Base-by-base conservation (phyloP, 2,797 vertebrate species). In the Argentina silus region DNA sequence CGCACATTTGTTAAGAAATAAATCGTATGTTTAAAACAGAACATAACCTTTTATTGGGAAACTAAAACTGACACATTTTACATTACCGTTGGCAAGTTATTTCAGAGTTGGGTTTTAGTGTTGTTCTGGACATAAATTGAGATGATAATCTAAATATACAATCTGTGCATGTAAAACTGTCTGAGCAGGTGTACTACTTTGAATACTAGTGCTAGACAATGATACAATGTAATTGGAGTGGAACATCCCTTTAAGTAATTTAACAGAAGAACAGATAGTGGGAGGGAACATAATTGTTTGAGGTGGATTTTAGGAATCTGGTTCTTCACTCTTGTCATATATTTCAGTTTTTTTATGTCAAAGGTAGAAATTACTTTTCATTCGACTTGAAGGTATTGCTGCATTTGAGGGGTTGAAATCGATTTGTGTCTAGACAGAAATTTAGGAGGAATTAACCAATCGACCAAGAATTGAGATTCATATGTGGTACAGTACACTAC, bases 401-500 rank as follows among this genome's bases (percentile, higher is more conserved):
- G 12, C 14, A 27, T 27, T 53, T 67, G 19, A 27, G 12, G 36
- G 61, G 57, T 27, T 17, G 15, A 19, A 19, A n/a, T 64, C 3
- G 62, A 63, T 63, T 19, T 64, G 67, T 17, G 72, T 81, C 77
- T 74, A 71, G 76, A 86, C 73, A 42, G 47, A 81, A 43, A 63
- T 69, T 1, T 42, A 48, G 3, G 45, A 7, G 8, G 5, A 3
- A 51, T 8, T 12, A 67, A 74, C 51, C 47, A 64, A 63, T 21
- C 0, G 21, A 57, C 23, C 7, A 67, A 44, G 23, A 59, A 12
- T 45, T 6, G 36, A 21, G 53, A 73, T 67, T 72, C 53, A 60
- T 23, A 15, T 44, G 11, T 67, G 45, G n/a, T 8, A 23, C 9
- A 9, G 10, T 19, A 42, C 55, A 12, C n/a, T 15, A 7, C 14